Conservation (phyloP, 1,140 invertebrate genomes). For the Chrysomallon squamiferum region DNA sequence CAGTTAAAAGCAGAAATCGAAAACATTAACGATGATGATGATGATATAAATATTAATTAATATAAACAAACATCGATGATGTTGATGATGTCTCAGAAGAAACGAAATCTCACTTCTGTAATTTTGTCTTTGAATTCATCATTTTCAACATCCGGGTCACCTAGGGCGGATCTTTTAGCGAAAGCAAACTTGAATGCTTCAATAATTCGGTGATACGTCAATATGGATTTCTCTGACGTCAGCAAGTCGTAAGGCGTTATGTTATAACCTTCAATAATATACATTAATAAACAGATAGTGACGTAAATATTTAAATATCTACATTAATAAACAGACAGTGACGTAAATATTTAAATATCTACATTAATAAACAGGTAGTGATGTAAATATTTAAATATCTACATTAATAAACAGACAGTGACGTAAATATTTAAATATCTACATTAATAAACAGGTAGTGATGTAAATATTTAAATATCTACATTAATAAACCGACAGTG, state of each 20-base stretch:
- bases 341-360: too few species aligned
- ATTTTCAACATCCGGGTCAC: slow-evolving; percentile 76
- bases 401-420: too few species aligned
- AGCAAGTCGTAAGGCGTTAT: slow-evolving; percentile 78
- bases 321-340: background rate
- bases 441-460: too few species aligned
- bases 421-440: too few species aligned
- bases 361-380: too few species aligned
- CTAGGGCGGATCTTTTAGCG: slow-evolving; percentile 80
- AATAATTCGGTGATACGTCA: slow-evolving; percentile 73
- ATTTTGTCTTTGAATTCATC: too few species aligned
- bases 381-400: too few species aligned
- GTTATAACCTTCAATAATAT: slow-evolving; percentile 90
- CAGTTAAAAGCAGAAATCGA: background rate
- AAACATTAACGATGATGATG: background rate
- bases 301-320: too few species aligned
- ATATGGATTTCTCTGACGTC: slow-evolving; percentile 77
- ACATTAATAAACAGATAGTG: slow-evolving; percentile 55
- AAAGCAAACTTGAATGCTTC: slow-evolving; percentile 94
- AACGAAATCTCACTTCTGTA: background rate
- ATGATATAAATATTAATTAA: background rate
- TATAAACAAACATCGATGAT: background rate
- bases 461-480: too few species aligned
- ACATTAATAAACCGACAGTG: too few species aligned
- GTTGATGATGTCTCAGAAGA: background rate